phyloP scores from a whole-genome alignment of 2,888 invertebrate species.

The Lydus trimaculatus region DNA sequence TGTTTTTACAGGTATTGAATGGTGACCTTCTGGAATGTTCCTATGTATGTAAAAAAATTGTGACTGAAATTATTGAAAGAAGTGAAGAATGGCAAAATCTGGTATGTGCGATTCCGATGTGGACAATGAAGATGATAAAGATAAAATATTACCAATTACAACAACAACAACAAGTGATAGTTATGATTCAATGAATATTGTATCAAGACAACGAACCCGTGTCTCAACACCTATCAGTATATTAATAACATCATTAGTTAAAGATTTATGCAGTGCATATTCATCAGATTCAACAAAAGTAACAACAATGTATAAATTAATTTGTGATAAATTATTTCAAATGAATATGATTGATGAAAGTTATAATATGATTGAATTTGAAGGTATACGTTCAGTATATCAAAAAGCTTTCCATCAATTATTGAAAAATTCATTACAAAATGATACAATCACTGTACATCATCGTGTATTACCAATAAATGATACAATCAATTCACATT shows the following conservation, averaged over 20 bases:
- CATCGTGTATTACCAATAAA: conserved; percentile 65
- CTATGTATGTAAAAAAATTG: neutral
- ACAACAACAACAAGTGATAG: neutral
- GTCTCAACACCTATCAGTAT: conserved; percentile 70
- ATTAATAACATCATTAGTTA: conserved; percentile 73
- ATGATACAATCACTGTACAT: conserved; percentile 63
- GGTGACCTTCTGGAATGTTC: conserved; percentile 1
- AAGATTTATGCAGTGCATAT: conserved; percentile 71
- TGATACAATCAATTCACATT: conserved; percentile 68
- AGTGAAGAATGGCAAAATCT: conserved; percentile 34
- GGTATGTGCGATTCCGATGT: conserved; percentile 36
- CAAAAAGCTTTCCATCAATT: conserved; percentile 72
- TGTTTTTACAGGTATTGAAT: neutral
- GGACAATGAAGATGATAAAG: conserved; percentile 24
- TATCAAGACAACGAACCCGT: conserved; percentile 33
- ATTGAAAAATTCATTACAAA: conserved; percentile 67
- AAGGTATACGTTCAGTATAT: conserved; percentile 73
- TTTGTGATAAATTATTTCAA: conserved; percentile 72
- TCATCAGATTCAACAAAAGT: conserved; percentile 68
- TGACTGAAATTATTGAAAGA: neutral
- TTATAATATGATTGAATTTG: conserved; percentile 73
- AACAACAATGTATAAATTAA: conserved; percentile 69
- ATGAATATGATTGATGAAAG: conserved; percentile 76
- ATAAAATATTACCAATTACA: neutral
- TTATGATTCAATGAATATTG: conserved; percentile 12